Conservation (phyloP, 2,888 invertebrate genomes). For the Notodonta dromedarius region DNA sequence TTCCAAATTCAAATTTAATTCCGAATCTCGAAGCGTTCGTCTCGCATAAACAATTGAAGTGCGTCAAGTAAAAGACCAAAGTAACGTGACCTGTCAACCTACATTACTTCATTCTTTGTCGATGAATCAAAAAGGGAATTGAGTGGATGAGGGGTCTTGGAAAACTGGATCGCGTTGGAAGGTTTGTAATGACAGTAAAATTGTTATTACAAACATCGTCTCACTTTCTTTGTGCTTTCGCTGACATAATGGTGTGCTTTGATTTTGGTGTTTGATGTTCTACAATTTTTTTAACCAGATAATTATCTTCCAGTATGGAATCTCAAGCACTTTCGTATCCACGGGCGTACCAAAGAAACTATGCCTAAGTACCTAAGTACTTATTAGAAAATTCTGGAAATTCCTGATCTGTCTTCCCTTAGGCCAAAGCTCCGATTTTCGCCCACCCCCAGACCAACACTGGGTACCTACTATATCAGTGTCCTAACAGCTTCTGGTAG, state of each 20-base stretch:
- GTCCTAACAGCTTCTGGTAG: too few species aligned
- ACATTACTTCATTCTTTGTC: slow-evolving; percentile 19
- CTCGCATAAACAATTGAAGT: slow-evolving; percentile 46
- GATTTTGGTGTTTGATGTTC: slow-evolving; percentile 7
- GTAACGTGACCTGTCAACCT: slow-evolving; percentile 27
- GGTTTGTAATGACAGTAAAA: slow-evolving; percentile 29
- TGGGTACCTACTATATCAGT: too few species aligned
- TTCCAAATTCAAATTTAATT: slow-evolving; percentile 42
- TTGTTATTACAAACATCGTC: slow-evolving; percentile 19
- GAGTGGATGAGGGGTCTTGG: slow-evolving; percentile 21
- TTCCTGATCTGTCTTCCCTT: too few species aligned
- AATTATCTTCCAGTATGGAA: too few species aligned
- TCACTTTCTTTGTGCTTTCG: slow-evolving; percentile 5
- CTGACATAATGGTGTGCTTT: slow-evolving; percentile 14
- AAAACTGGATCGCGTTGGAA: slow-evolving; percentile 21
- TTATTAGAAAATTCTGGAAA: too few species aligned
- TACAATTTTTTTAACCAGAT: neutral
- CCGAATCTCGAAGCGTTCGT: slow-evolving; percentile 43
- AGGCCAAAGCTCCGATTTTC: too few species aligned
- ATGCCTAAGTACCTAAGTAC: too few species aligned
- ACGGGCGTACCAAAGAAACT: too few species aligned
- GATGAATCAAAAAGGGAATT: slow-evolving; percentile 4
- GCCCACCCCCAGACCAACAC: too few species aligned
- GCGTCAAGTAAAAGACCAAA: slow-evolving; percentile 41
- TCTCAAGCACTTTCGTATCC: too few species aligned